Evolutionary conservation across 2,797 vertebrate genomes (phyloP), one percentile per base, ranked within the genome.

Genomic region (Coregonus ussuriensis): DNA sequence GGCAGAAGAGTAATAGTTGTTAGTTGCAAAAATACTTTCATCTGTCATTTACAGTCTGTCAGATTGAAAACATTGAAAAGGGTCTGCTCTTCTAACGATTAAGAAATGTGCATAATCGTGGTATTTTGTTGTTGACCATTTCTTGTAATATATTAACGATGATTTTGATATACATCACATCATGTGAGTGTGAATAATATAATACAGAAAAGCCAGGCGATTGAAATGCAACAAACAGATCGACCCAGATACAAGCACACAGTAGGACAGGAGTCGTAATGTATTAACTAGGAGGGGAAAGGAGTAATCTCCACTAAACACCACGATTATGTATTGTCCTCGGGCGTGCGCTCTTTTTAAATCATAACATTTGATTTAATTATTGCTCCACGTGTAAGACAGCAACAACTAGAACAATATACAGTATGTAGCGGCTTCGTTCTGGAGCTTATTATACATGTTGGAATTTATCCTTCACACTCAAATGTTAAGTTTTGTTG

Each of bases 361-460:
- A 92, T 93, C 88, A 88, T 88, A 91, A 86, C 85, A 85, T 89
- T 90, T 91, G 85, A 93, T 91, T 88, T 89, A 88, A 88, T 87
- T 90, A 92, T 91, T 80, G 85, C 85, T 82, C 78, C 62, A 79
- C 78, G 76, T 76, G 78, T 79, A 72, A 74, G 59, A 85, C 66
- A 75, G 62, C 56, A 54, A 82, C 79, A 81, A 84, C 88, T 83
- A 83, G 74, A 16, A 3, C 14, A n/a, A 70, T 31, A 71, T 72
- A 67, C 7, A 41, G 6, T 41, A 6, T 3, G 18, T 76, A 25
- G 6, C 21, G 6, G 59, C 59, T 62, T 9, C 6, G 2, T 62
- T 11, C 1, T 62, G 56, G n/a, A 62, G 56, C 6, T 21, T 6
- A 21, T 62, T 15, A 25, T 9, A 62, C 56, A 62, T 62, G n/a